Base-by-base conservation (phyloP, 2,113 vertebrate genomes). In the Cyanoliseus patagonus region DNA sequence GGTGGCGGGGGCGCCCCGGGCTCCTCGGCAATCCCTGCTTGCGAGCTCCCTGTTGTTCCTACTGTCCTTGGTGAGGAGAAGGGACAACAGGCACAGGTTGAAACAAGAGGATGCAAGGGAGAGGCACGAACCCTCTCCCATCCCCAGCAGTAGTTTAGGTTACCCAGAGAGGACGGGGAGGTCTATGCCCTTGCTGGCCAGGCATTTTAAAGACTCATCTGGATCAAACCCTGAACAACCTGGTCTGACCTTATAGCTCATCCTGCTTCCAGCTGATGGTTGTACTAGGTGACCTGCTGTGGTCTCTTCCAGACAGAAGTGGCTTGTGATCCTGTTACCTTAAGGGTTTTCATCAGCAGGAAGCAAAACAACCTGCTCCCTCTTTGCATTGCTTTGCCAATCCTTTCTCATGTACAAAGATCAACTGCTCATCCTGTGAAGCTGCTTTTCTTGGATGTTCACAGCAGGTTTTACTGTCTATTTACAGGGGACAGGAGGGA, bases 181-280 rank as follows among this genome's bases (percentile, higher is more conserved):
- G 9, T 15, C 51, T 61, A 33, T 39, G 15, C 3, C 6, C 3
- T 59, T 35, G 35, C 6, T 16, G 62, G 46, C 16, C 0, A 2
- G 17, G 4, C 41, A 18, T n/a, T 77, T 53, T 13, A 37, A 81
- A 57, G 14, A 12, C 28, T 13, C 2, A 0, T 6, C 27, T 35
- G 89, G 76, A 9, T 39, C 64, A 80, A 88, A 13, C 27, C 42
- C 4, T 66, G 42, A 44, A 35, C n/a, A 33, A 19, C 72, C 81
- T n/a, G 35, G 10, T 27, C 31, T 27, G 59, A 25, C 42, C 12
- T 73, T 13, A 3, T 13, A n/a, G 61, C 41, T 72, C 68, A 39
- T 53, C 64, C 73, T 12, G 7, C 63, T 86, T 28, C 17, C 62
- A 44, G 68, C 25, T 67, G 47, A 24, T 1, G 1, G 31, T 17